Base-by-base conservation (phyloP, 2,888 invertebrate species). In the Maniola hyperantus region DNA sequence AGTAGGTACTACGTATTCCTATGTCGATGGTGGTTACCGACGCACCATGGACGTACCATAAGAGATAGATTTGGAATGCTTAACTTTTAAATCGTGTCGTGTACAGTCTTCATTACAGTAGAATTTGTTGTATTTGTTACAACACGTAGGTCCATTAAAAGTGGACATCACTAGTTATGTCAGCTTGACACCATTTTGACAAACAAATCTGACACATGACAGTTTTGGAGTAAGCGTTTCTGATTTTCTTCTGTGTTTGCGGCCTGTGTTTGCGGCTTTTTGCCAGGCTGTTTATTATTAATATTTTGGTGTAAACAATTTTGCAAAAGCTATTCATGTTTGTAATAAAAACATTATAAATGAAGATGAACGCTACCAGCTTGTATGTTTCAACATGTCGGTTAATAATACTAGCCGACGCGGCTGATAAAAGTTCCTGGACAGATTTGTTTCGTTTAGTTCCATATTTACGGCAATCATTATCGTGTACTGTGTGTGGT, bases 401-500 rank as follows among this genome's bases (percentile, higher is more conserved):
- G 78, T 93, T 96, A 81, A 96, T 97, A 79, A 93, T 97, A 80
- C 94, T 95, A 85, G 95, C 97, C 67, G 95, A 96, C 77, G 93
- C 94, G 57, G 93, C 94, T 67, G 95, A 96, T 83, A 94, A 95
- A 74, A 95, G 94, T 81, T 94, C 95, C 66, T 96, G 97, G 95
- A 94, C 94, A 64, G 97, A 97, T 89, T 93, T 98, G 76, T 96
- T 96, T 88, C 94, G 96, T 76, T 94, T 97, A 79, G 94, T 98
- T 76, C 97, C 97, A 6, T 96, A 96, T 89, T 93, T 98, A 81
- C 94, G 97, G 67, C 97, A 97, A 84, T 96, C 97, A 72, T 93
- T 98, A 77, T 96, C 97, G 75, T 98, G 98, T 89, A 97, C 96
- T 66, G 97, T 98, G 65, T 98, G 98, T 87, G 96, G 96, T 70